Base-by-base conservation (phyloP, 2,888 invertebrate species). In the Platycheirus rosarum region DNA sequence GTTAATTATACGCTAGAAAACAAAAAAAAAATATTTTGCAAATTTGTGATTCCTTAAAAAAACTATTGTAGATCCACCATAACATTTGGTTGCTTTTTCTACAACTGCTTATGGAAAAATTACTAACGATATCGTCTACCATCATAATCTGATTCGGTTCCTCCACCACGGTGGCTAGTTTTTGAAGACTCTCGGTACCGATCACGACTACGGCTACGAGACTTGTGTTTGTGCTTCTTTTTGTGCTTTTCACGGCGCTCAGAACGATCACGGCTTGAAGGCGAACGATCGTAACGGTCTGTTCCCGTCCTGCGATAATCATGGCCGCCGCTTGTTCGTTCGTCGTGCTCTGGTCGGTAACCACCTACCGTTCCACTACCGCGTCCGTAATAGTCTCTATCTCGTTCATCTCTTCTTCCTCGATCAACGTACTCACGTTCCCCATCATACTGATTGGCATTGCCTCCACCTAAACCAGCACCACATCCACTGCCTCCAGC, bases 171-270 rank as follows among this genome's bases (percentile, higher is more conserved):
- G n/a, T 82, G 37, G 44, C 63, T 71, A 2, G 29, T 63, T 44
- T 71, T 82, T 1, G 77, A 68, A 8, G 77, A 16, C 40, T 82
- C 82, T 53, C 78, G 23, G 16, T 74, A 48, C 0, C 87, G 87
- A 55, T 88, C 87, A 42, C 84, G 79, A 53, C 87, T 87, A 26
- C 88, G 86, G 66, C 89, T 89, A 53, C 87, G 88, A 55, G 88
- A 88, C 65, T 88, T 87, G 55, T 90, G 89, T 74, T 90, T 90
- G 71, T 89, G 89, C 78, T 89, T 89, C 60, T 88, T 89, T 82
- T 89, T 89, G 63, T 89, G 88, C 70, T 89, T 89, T 82, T 89
- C 88, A 62, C 87, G 87, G 40, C 87, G 85, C 5, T 88, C 86
- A 48, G 78, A 63, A n/a, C 86, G 82, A 32, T 84, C 85, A 23